phyloP scores from a whole-genome alignment of 2,888 invertebrate genomes.

The Leptarthrus brevirostris region DNA sequence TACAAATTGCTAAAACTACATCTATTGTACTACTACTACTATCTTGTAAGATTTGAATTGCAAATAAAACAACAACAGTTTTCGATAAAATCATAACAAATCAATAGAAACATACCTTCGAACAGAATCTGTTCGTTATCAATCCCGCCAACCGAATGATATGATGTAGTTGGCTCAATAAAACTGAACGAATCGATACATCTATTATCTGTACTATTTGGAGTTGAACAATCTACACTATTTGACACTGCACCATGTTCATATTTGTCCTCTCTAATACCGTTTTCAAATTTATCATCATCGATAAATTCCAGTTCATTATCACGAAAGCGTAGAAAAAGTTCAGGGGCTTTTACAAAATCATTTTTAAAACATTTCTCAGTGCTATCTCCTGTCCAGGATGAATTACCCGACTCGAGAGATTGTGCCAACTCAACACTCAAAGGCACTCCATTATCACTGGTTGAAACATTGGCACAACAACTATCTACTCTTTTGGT shows the following conservation, averaged over 20 bases:
- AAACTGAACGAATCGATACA: conserved; percentile 46
- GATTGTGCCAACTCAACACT: conserved; percentile 54
- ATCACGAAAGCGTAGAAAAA: conserved; percentile 54
- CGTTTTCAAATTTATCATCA: conserved; percentile 49
- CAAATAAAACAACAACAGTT: no score
- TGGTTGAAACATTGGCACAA: neutral
- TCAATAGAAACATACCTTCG: conserved; percentile 60
- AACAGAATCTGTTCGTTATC: conserved; percentile 63
- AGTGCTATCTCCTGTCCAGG: no score
- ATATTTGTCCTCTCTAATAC: conserved; percentile 37
- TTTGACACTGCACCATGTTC: conserved; percentile 20
- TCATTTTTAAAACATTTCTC: conserved; percentile 18
- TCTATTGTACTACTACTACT: no score
- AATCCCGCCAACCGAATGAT: conserved; percentile 49
- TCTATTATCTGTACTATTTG: neutral
- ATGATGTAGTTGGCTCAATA: conserved; percentile 48
- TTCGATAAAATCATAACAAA: neutral
- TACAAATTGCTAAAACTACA: no score
- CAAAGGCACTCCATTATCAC: conserved; percentile 51
- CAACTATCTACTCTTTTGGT: no score
- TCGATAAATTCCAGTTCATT: conserved; percentile 52
- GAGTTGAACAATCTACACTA: neutral
- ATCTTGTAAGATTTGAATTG: no score
- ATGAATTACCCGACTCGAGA: neutral
- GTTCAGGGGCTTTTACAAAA: conserved; percentile 52